These are phyloP conservation scores for Leptinotarsa lineolata DNA, from an alignment of 1,140 invertebrate genomes.

Conservation along the genomic window DNA sequence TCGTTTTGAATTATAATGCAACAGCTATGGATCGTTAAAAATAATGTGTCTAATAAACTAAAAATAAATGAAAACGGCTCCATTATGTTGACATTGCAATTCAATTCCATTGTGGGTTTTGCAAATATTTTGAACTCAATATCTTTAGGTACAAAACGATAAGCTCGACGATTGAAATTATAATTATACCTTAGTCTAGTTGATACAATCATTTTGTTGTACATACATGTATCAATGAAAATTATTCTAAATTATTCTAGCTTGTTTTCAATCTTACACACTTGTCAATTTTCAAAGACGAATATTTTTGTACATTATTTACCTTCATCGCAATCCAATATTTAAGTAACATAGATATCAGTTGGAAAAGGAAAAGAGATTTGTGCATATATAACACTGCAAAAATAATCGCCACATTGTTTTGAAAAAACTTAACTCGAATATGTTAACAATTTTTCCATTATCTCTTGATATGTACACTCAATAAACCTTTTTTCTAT, in stretches of 20 bases:
- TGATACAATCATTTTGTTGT: background rate
- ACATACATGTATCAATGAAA: slow-evolving; percentile 2
- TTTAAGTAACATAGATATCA: background rate
- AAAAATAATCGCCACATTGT: background rate
- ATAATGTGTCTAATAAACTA: background rate
- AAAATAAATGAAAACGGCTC: background rate
- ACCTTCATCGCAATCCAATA: background rate
- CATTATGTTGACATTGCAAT: background rate
- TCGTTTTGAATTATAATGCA: slow-evolving; percentile 5
- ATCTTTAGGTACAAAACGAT: slow-evolving; percentile 3
- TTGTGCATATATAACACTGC: background rate
- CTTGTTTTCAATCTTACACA: background rate
- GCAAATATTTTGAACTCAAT: background rate
- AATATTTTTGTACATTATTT: background rate
- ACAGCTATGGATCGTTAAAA: background rate
- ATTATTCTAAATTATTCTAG: slow-evolving; percentile 6
- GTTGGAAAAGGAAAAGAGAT: background rate
- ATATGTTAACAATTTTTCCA: background rate
- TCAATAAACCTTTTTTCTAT: background rate
- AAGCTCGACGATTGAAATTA: background rate
- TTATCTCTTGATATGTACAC: slow-evolving; percentile 14
- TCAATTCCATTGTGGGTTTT: background rate
- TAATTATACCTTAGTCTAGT: background rate
- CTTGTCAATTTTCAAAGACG: background rate
- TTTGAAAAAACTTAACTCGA: background rate